A percentile compares a stretch with the other conserved stretches of the same genome.
These are phyloP conservation scores for Ptilorrhoa leucosticta DNA, from an alignment of 2,113 vertebrate genomes.

Conservation along the genomic window DNA sequence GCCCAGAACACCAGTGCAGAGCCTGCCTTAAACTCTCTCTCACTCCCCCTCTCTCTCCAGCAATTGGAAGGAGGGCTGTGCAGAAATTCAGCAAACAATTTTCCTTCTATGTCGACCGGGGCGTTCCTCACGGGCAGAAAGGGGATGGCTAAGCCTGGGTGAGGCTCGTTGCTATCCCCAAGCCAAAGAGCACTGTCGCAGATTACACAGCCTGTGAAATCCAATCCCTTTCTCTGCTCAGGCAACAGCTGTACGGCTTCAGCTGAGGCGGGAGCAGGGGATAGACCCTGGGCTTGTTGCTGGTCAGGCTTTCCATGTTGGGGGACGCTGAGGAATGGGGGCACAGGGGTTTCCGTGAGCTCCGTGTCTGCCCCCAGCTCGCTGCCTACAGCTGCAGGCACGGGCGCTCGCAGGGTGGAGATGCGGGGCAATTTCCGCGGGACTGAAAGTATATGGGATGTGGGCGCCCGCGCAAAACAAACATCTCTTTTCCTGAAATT, in stretches of 20 bases:
- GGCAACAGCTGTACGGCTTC: conserved; percentile 62
- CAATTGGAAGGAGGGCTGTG: conserved; percentile 18
- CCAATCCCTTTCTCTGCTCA: conserved; percentile 30
- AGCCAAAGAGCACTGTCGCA: not conserved
- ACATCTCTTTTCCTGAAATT: conserved; percentile 62
- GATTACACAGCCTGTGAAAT: conserved; percentile 44
- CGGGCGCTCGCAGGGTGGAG: conserved; percentile 38
- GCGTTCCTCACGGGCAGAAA: conserved; percentile 46
- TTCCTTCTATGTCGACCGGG: conserved; percentile 51
- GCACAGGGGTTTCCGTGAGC: not conserved
- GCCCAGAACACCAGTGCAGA: not conserved
- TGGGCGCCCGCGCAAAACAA: conserved; percentile 37
- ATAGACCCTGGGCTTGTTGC: not conserved
- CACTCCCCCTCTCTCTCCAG: conserved; percentile 11
- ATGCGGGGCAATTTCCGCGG: conserved; percentile 23
- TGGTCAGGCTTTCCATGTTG: not conserved
- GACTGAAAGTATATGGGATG: not conserved
- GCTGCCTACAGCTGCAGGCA: not conserved
- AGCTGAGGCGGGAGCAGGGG: not conserved
- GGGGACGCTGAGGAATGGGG: not conserved
- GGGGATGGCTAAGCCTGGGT: conserved; percentile 33
- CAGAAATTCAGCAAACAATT: conserved; percentile 49
- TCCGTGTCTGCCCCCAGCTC: not conserved
- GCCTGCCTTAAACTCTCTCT: conserved; percentile 37
- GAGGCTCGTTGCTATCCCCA: conserved; percentile 12